phyloP scores from a whole-genome alignment of 1,140 invertebrate genomes.

The Drosophila tristis region DNA sequence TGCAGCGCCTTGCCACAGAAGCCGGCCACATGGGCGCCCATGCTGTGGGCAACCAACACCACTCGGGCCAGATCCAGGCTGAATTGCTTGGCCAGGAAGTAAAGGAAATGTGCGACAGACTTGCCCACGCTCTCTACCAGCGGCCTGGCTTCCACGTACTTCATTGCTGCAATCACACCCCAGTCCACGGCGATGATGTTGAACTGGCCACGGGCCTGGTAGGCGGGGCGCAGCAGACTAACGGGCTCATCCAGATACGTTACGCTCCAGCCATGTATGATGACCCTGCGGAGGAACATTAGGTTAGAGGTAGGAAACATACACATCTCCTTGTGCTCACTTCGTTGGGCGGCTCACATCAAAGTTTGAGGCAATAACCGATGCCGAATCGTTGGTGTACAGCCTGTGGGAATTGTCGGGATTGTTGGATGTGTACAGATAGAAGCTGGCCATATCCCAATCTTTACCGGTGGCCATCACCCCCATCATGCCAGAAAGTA shows the following conservation, averaged over 20 bases:
- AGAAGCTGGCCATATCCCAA: not conserved
- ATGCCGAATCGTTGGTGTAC: slow-evolving; percentile 1
- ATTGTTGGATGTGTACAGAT: slow-evolving; percentile 17
- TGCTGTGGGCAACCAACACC: slow-evolving; percentile 54
- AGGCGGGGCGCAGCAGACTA: slow-evolving; percentile 70
- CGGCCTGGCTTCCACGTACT: slow-evolving; percentile 85
- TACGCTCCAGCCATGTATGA: slow-evolving; percentile 49
- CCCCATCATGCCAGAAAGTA: not conserved
- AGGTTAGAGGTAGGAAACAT: not conserved
- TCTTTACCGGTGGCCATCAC: not conserved
- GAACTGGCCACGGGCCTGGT: slow-evolving; percentile 79
- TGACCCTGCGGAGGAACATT: slow-evolving; percentile 21
- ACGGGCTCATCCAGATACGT: slow-evolving; percentile 28
- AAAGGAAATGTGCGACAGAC: slow-evolving; percentile 35
- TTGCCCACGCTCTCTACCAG: slow-evolving; percentile 20
- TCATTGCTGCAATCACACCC: slow-evolving; percentile 84
- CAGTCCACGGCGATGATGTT: slow-evolving; percentile 86
- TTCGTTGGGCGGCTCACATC: slow-evolving; percentile 14
- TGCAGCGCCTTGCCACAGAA: slow-evolving; percentile 59
- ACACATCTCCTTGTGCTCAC: not conserved
- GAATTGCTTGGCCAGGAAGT: slow-evolving; percentile 39
- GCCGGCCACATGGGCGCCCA: slow-evolving; percentile 84
- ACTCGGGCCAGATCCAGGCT: slow-evolving; percentile 22
- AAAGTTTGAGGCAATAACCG: not conserved
- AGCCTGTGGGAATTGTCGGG: not conserved